A percentile compares a stretch with the other conserved stretches of the same genome.
Evolutionary conservation across 1,140 invertebrate genomes (phyloP).

Genomic region (Drosophila aff.): DNA sequence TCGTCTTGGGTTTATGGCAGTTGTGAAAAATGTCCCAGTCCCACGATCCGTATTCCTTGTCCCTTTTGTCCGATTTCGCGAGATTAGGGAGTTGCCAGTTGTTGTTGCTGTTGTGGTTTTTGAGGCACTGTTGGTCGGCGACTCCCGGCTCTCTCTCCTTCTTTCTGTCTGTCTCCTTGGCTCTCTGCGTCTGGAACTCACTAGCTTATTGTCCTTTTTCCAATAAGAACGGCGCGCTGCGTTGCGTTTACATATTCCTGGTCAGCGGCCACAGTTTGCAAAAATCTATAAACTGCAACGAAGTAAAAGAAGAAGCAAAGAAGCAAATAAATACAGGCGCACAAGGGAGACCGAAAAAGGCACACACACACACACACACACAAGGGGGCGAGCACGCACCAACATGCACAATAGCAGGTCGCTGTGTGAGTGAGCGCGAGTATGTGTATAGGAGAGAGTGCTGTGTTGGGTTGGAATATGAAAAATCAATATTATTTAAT

Average conservation of each 20-base stretch:
- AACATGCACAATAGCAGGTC: constrained; percentile 36
- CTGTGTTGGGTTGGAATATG: constrained; percentile 69
- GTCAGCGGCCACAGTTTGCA: constrained; percentile 75
- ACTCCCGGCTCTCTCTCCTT: constrained; percentile 25
- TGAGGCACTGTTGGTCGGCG: constrained; percentile 75
- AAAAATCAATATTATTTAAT: constrained; percentile 84
- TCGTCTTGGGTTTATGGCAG: constrained; percentile 60
- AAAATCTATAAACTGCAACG: constrained; percentile 85
- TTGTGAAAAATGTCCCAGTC: constrained; percentile 54
- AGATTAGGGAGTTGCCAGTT: constrained; percentile 42
- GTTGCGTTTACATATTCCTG: constrained; percentile 83
- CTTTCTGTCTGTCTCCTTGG: constrained; percentile 27
- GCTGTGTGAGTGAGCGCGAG: constrained; percentile 38
- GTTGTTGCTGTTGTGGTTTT: constrained; percentile 37
- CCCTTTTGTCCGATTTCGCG: constrained; percentile 7
- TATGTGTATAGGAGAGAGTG: constrained; percentile 48
- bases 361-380: constrained; percentile 15
- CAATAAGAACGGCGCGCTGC: constrained; percentile 70
- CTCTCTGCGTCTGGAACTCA: constrained; percentile 6
- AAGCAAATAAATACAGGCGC: constrained; percentile 69
- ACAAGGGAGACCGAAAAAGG: constrained; percentile 69
- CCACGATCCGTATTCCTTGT: constrained; percentile 13
- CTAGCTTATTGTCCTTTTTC: constrained; percentile 52
- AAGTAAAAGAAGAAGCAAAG: constrained; percentile 55
- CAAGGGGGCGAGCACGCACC: constrained; percentile 36